Evolutionary conservation across 2,888 invertebrate genomes (phyloP).

Genomic region (Aplocera efformata): DNA sequence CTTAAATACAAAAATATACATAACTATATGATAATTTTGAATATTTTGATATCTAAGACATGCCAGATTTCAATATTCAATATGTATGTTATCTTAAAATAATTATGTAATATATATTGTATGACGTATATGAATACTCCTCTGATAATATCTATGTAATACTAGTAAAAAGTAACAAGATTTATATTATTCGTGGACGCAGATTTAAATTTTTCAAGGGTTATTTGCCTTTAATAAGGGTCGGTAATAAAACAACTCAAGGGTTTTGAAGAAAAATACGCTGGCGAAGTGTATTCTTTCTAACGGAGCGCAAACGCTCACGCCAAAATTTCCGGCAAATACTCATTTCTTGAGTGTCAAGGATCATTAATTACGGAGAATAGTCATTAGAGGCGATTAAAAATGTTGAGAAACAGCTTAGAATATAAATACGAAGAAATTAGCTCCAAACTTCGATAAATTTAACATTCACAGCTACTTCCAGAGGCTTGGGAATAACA

Average conservation of each 20-base stretch:
- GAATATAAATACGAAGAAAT: slow-evolving; percentile 58
- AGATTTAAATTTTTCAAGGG: slow-evolving; percentile 13
- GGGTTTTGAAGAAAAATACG: slow-evolving; percentile 17
- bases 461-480: slow-evolving; percentile 9
- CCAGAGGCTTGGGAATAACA: slow-evolving; percentile 13
- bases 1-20: too few species aligned
- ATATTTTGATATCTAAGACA: too few species aligned
- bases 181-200: not conserved
- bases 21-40: too few species aligned
- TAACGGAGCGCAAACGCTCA: slow-evolving; percentile 31
- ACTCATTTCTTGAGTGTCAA: slow-evolving; percentile 56
- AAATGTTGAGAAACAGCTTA: slow-evolving; percentile 51
- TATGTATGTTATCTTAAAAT: too few species aligned
- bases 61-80: too few species aligned
- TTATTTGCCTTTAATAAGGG: slow-evolving; percentile 12
- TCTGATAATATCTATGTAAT: too few species aligned
- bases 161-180: too few species aligned
- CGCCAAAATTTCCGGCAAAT: slow-evolving; percentile 47
- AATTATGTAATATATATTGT: too few species aligned
- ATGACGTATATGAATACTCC: too few species aligned
- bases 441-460: slow-evolving; percentile 24
- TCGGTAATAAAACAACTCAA: not conserved
- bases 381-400: slow-evolving; percentile 69
- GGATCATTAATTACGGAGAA: slow-evolving; percentile 66
- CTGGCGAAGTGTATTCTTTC: slow-evolving; percentile 19